Conservation (phyloP, 2,797 vertebrate species). For the Malurus leucopterus region DNA sequence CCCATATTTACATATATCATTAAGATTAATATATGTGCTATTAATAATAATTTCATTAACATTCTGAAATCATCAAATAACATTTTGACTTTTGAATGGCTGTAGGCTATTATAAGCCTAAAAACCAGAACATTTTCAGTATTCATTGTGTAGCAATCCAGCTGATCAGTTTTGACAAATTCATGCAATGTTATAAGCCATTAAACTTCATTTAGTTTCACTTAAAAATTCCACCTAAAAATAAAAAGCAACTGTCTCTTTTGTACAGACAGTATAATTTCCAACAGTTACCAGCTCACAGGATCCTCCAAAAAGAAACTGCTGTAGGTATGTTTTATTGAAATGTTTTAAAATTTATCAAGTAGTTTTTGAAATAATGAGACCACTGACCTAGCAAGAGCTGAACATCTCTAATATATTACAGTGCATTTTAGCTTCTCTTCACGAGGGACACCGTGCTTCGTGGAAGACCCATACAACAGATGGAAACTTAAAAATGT, state of each 20-base stretch:
- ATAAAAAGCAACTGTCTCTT: slow-evolving; percentile 43
- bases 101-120: slow-evolving; percentile 59
- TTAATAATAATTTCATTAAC: slow-evolving; percentile 72
- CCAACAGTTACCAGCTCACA: not conserved
- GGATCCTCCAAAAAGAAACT: not conserved
- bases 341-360: not conserved
- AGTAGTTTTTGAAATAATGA: slow-evolving; percentile 15
- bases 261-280: slow-evolving; percentile 8
- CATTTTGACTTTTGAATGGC: slow-evolving; percentile 70
- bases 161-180: slow-evolving; percentile 68
- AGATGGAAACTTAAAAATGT: not conserved
- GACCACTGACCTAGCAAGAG: not conserved
- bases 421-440: not conserved
- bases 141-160: slow-evolving; percentile 58
- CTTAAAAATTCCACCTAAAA: slow-evolving; percentile 57
- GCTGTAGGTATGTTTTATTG: not conserved
- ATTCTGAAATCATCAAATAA: slow-evolving; percentile 66
- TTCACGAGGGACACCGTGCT: not conserved
- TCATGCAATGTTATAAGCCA: slow-evolving; percentile 62
- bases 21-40: slow-evolving; percentile 70
- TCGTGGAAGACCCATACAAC: not conserved
- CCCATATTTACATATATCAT: slow-evolving; percentile 65
- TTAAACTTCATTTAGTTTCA: slow-evolving; percentile 61
- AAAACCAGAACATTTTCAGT: slow-evolving; percentile 62
- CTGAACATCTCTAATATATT: not conserved